Evolutionary conservation across 2,888 invertebrate genomes (phyloP).

Genomic region (Drosophila infuscata): DNA sequence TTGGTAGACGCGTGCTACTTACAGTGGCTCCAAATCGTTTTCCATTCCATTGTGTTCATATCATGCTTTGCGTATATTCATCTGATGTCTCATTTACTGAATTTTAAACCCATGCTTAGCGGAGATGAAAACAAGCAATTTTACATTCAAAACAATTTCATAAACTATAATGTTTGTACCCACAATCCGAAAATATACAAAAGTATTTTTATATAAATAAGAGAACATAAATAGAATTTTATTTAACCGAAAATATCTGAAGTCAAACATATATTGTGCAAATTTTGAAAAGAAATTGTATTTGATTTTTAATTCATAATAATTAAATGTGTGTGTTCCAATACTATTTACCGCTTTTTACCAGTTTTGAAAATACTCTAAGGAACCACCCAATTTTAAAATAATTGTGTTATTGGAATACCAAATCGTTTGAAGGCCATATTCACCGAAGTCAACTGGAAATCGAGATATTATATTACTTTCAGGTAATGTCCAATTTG

Average conservation of each 20-base stretch:
- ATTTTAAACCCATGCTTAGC: too few relatives aligned
- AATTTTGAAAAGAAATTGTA: not conserved
- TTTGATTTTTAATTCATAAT: not conserved
- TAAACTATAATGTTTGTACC: too few relatives aligned
- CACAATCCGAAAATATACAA: too few relatives aligned
- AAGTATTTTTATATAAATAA: not conserved
- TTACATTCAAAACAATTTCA: too few relatives aligned
- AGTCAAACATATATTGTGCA: too few relatives aligned
- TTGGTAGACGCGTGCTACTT: not conserved
- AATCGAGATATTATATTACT: not conserved
- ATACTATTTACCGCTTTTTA: not conserved
- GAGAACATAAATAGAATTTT: not conserved
- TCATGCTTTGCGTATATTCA: too few relatives aligned
- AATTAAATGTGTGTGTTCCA: not conserved
- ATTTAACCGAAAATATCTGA: not conserved
- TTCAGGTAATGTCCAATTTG: not conserved
- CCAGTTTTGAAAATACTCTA: not conserved
- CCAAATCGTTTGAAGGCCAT: not conserved
- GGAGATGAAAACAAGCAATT: too few relatives aligned
- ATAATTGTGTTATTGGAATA: not conserved
- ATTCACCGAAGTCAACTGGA: slow-evolving; percentile 1
- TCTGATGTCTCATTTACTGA: too few relatives aligned
- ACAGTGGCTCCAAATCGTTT: slow-evolving; percentile 4
- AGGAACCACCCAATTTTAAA: not conserved
- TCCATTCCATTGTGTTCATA: not conserved